Conservation (phyloP, 1,140 invertebrate species). For the Apis cerana region DNA sequence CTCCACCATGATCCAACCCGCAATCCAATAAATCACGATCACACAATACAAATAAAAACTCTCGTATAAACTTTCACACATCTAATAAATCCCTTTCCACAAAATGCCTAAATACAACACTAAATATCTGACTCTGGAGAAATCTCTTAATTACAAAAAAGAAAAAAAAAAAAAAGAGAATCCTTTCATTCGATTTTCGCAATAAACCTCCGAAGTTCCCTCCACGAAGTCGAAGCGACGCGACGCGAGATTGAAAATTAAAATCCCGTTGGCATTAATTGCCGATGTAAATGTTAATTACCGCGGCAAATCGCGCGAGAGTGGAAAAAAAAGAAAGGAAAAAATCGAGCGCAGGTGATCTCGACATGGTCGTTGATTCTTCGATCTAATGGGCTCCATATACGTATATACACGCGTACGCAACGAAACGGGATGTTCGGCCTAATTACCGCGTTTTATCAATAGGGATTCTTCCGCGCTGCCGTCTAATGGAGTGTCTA, state of each 20-base stretch:
- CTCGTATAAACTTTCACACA: no score
- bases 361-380: not conserved
- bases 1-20: no score
- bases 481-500: constrained; percentile 52
- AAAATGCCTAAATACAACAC: no score
- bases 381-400: constrained; percentile 7
- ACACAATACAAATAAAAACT: no score
- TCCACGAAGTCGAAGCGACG: not conserved
- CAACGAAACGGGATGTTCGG: constrained; percentile 47
- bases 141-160: not conserved
- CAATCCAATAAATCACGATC: no score
- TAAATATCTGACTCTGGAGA: no score
- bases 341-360: constrained; percentile 3
- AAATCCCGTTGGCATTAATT: constrained; percentile 36
- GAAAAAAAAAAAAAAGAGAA: no score
- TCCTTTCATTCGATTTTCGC: no score
- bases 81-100: no score
- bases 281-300: constrained; percentile 43
- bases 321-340: not conserved
- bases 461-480: constrained; percentile 52
- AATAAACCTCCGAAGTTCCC: not conserved
- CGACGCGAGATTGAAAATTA: constrained; percentile 11
- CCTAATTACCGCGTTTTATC: constrained; percentile 55
- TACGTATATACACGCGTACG: not conserved
- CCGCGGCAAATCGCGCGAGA: constrained; percentile 35